Evolutionary conservation across 2,888 invertebrate genomes (phyloP), one percentile per base, ranked within the genome.

Genomic region (Esperia sulphurella): DNA sequence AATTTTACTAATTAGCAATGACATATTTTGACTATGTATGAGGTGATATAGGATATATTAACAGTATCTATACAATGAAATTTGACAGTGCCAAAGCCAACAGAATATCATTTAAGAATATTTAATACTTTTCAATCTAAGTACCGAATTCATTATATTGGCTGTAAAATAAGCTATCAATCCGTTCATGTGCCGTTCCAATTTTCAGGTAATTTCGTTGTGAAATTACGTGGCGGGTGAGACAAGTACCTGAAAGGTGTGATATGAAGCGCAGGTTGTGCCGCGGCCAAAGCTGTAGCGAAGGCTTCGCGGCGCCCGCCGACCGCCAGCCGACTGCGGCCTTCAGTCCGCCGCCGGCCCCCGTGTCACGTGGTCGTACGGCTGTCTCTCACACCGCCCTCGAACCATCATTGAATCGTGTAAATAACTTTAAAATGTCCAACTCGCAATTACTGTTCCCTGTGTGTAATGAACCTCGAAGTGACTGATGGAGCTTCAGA

Each of bases 341-440:
- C 55, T 62, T 75, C 80, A 84, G 82, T 82, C 65, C 59, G 62
- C 61, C 62, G 52, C 54, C 62, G 63, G 58, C 55, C n/a, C 21
- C 14, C 30, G 30, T 21, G 21, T 10, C 10, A 14, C 6, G 8
- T 8, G 37, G 37, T 33, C 41, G 28, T 28, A 29, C n/a, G 33
- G 37, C 37, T n/a, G 40, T 42, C 42, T 30, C 42, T 31, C 9
- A 53, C 48, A 40, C 61, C 54, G 51, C 58, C 50, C 60, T 53
- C 52, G 51, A 55, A 55, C 63, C 58, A 50, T 53, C 65, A 54
- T 49, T 66, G 67, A 65, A 64, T 51, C 55, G 68, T 71, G 75
- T 63, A 70, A 8, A 58, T 62, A 81, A 84, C 77, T 84, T 80
- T 77, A 80, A 78, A 79, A 85, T 85, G 83, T 62, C 71, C 57